Percentiles rank a stretch among this genome's conserved stretches.
These are phyloP conservation scores for Telmatherina bonti DNA, from an alignment of 2,797 vertebrate species.

Conservation along the genomic window DNA sequence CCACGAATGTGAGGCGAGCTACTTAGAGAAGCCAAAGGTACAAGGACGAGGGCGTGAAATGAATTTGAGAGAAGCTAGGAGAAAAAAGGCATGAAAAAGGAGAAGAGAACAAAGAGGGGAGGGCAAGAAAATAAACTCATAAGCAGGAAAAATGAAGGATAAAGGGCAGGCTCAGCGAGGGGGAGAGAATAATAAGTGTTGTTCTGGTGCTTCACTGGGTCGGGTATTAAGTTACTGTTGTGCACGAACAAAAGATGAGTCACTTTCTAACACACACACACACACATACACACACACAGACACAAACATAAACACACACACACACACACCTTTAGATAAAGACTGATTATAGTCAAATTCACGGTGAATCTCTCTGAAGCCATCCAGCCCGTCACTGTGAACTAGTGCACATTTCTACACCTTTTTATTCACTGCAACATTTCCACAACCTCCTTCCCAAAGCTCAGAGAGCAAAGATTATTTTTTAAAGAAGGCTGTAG, in stretches of 20 bases:
- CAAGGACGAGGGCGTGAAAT: not conserved
- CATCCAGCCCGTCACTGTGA: slow-evolving; percentile 18
- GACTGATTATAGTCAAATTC: slow-evolving; percentile 47
- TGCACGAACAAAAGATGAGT: slow-evolving; percentile 70
- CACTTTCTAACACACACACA: slow-evolving; percentile 51
- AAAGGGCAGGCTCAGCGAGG: slow-evolving; percentile 5
- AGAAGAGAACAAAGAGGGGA: not conserved
- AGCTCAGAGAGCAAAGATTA: slow-evolving; percentile 27
- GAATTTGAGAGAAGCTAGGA: not conserved
- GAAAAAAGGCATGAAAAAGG: not conserved
- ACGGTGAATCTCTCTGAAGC: slow-evolving; percentile 24
- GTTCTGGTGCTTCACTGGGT: slow-evolving; percentile 38
- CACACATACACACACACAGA: slow-evolving; percentile 14
- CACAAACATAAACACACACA: slow-evolving; percentile 23
- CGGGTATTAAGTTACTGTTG: slow-evolving; percentile 58
- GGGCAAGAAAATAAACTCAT: slow-evolving; percentile 4
- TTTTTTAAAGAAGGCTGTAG: slow-evolving; percentile 22
- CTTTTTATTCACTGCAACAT: slow-evolving; percentile 27
- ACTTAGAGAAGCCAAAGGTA: not conserved
- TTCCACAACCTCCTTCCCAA: slow-evolving; percentile 41
- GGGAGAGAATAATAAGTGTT: slow-evolving; percentile 31
- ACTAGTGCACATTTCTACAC: not conserved
- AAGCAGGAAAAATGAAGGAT: not conserved
- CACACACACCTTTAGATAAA: slow-evolving; percentile 57
- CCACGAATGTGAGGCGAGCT: not conserved